Evolutionary conservation across 1,140 invertebrate species (phyloP), one percentile per base, ranked within the genome.

Genomic region (Zaprionus vittiger): DNA sequence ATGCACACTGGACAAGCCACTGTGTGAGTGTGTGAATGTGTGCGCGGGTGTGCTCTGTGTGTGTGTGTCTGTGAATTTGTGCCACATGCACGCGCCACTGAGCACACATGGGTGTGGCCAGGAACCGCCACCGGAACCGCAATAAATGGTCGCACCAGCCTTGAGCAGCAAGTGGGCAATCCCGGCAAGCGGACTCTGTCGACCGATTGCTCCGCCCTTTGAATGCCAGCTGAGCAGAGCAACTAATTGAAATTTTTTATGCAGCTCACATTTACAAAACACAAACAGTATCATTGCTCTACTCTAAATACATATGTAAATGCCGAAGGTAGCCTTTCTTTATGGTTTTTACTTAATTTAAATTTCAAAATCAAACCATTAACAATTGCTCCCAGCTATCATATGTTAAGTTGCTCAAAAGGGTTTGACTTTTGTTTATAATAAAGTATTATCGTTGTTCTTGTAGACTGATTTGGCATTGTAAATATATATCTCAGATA

Each of bases 41-140:
- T 37, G 52, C 47, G 59, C 55, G 72, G 41, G 63, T 59, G 41
- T 22, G 34, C 41, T 31, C 31, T 64, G 72, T 57, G 59, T 59
- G 49, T 22, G 37, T 38, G 37, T 38, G 37, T 38, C 14, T 38
- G 14, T 15, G 31, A 47, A 76, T 74, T 80, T 78, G 77, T 83
- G 77, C 80, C 77, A 83, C 73, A 81, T 73, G 77, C 80, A 80
- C 68, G 83, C 84, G 59, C 76, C 65, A 77, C 54, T 73, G 59
- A 72, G 77, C 77, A 83, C 73, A 75, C 57, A 80, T 75, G 66
- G 73, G 69, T 70, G 75, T 87, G 74, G 64, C 55, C 11, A 4
- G 52, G 12, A n/a, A 20, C 47, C n/a, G 28, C 72, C 64, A 74
- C 65, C 73, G 55, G 61, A 82, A 80, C 84, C 83, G 56, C 83